phyloP scores from a whole-genome alignment of 2,797 vertebrate species.

The Centroberyx gerrardi region DNA sequence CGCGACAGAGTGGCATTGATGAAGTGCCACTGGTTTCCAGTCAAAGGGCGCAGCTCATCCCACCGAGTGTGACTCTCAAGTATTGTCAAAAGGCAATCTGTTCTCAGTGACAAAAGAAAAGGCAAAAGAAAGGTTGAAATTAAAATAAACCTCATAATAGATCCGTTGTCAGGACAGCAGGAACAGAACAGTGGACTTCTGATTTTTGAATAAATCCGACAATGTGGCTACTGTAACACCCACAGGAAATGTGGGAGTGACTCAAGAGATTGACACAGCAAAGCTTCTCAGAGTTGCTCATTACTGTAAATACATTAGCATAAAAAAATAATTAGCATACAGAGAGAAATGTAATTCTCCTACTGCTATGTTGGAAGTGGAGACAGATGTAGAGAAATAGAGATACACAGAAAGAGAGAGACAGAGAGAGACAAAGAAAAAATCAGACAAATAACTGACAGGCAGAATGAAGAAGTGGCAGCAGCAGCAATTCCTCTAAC shows the following conservation, averaged over 20 bases:
- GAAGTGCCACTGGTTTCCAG: slow-evolving; percentile 29
- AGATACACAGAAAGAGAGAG: no score
- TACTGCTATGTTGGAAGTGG: no score
- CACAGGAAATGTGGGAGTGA: slow-evolving; percentile 1
- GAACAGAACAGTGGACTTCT: slow-evolving; percentile 5
- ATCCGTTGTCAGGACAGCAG: slow-evolving; percentile 24
- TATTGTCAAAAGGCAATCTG: slow-evolving; percentile 46
- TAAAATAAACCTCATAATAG: slow-evolving; percentile 56
- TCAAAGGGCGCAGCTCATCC: slow-evolving; percentile 43
- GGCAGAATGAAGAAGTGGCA: no score
- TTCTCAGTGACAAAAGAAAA: slow-evolving; percentile 49
- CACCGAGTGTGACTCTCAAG: slow-evolving; percentile 33
- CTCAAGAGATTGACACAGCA: not conserved
- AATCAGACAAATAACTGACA: no score
- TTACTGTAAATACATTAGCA: not conserved
- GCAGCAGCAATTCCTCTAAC: no score
- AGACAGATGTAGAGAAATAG: no score
- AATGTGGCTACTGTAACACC: not conserved
- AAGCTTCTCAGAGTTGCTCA: not conserved
- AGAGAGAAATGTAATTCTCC: no score
- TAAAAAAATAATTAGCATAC: not conserved
- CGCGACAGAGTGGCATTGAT: slow-evolving; percentile 38
- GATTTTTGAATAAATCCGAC: slow-evolving; percentile 2
- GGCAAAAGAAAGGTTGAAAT: slow-evolving; percentile 59
- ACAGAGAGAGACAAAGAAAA: no score